Base-by-base conservation (phyloP, 64 coral and sea anemone genomes). In the Stichodactyla mertensii region DNA sequence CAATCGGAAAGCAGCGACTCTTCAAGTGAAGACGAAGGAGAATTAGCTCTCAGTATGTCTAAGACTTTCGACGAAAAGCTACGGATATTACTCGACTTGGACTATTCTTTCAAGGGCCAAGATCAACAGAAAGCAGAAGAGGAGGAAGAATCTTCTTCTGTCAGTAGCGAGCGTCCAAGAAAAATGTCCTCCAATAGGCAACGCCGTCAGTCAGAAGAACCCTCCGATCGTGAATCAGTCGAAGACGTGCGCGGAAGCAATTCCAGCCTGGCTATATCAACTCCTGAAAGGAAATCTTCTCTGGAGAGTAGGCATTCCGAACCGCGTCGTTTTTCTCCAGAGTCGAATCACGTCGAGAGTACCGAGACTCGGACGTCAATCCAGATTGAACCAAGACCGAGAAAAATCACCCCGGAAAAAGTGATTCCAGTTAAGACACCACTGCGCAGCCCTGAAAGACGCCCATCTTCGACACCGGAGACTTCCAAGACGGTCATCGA, bases 1-100 rank as follows among this genome's bases (percentile, higher is more conserved):
- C 86, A 89, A 22, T 92, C 93, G 69, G 93, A 95, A 31, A 94
- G 93, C 52, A 99, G 93, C 64, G 92, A 93, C 23, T 91, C 91
- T n/a, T 92, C 97, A 0, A 81, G 70, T 18, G 89, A 91, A n/a
- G 97, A 99, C 24, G 95, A 87, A 52, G 90, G 86, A 52, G 88
- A 92, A 28, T 86, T 94, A 54, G 88, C 78, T 6, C 56, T 92
- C 27, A 92, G 88, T 27, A 97, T 97, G 91, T 99, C 97, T 5
- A 95, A 91, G 88, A 90, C 93, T 7, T 99, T 99, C 56, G 97
- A 99, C 79, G 97, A 99, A 86, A 99, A 99, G 87, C 69, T 99
- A 55, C 86, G 93, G 61, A 85, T 89, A 77, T 79, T 97, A 4
- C 85, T 97, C 60, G 94, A 90, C 24, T 78, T 96, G 20, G 78